Base-by-base conservation (phyloP, 2,113 vertebrate genomes). In the Gobius niger region DNA sequence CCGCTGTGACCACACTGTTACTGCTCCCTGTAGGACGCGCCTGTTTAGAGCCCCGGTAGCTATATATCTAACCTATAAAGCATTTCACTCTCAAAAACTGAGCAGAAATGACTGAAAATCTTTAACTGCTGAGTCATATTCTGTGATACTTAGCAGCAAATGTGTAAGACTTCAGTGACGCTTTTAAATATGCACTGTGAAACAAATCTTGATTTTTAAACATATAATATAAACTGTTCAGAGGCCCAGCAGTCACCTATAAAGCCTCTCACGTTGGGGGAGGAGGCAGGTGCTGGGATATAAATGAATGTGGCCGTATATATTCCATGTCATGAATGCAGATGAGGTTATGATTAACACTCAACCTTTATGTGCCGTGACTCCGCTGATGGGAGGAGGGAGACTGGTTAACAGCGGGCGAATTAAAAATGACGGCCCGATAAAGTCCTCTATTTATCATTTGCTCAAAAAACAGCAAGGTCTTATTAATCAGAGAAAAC, bases 21-120 rank as follows among this genome's bases (percentile, higher is more conserved):
- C 59, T 51, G 65, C 52, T 64, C 67, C 65, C 67, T 72, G 76
- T 13, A 56, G 70, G 63, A 81, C 67, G 57, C 8, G 57, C 40
- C 18, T 41, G 18, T 47, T 51, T 15, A 11, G 18, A 41, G 34
- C 65, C 49, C 63, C 24, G 5, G 24, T 34, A 4, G 12, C 24
- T 34, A 34, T 34, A 34, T 34, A 34, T 34, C 24, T 34, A 0
- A 34, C 24, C 24, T 34, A 34, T 34, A 34, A 34, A 34, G 24
- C 24, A 34, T 34, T 34, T 34, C 24, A 34, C 24, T 34, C 5
- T 34, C 24, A 34, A 34, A 34, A 34, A 4, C 24, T 34, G 24
- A 34, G 5, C 24, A 34, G 24, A 34, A 34, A 3, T 34, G 24
- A 34, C 24, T 4, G 24, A 34, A 34, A 34, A 34, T 34, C 24